Evolutionary conservation across 2,888 invertebrate species (phyloP).

Genomic region (Zygaena filipendulae): DNA sequence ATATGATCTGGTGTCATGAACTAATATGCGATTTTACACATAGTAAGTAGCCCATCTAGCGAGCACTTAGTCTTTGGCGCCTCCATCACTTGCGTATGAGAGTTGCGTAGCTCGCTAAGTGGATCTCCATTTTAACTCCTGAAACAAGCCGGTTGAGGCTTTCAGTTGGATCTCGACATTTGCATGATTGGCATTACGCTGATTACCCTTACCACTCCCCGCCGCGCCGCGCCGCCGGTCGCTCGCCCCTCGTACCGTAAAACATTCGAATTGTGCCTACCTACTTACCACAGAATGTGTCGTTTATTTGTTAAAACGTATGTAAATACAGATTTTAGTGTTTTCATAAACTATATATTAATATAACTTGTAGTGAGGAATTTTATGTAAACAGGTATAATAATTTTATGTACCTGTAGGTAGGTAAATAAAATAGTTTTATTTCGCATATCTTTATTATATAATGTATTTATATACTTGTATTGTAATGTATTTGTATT

Average conservation of each 20-base stretch:
- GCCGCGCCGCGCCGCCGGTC: conserved; percentile 21
- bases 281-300: conserved; percentile 37
- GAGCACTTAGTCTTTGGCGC: conserved; percentile 26
- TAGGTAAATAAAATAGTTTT: too few species aligned
- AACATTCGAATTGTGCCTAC: conserved; percentile 17
- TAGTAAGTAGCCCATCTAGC: too few species aligned
- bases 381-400: too few species aligned
- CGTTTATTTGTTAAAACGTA: conserved; percentile 54
- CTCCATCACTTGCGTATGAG: conserved; percentile 62
- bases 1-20: too few species aligned
- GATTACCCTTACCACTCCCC: conserved; percentile 37
- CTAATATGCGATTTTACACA: too few species aligned
- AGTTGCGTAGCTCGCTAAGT: conserved; percentile 62
- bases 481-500: too few species aligned
- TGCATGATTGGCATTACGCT: conserved; percentile 68
- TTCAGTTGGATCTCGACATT: conserved; percentile 67
- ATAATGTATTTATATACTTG: too few species aligned
- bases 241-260: conserved; percentile 16
- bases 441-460: too few species aligned
- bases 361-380: too few species aligned
- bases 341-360: too few species aligned
- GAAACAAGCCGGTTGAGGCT: conserved; percentile 67
- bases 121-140: conserved; percentile 70
- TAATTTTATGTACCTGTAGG: too few species aligned
- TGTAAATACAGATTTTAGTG: conserved; percentile 52